These are phyloP conservation scores for Drosophila serrata DNA, from an alignment of 1,140 invertebrate genomes.

Conservation along the genomic window DNA sequence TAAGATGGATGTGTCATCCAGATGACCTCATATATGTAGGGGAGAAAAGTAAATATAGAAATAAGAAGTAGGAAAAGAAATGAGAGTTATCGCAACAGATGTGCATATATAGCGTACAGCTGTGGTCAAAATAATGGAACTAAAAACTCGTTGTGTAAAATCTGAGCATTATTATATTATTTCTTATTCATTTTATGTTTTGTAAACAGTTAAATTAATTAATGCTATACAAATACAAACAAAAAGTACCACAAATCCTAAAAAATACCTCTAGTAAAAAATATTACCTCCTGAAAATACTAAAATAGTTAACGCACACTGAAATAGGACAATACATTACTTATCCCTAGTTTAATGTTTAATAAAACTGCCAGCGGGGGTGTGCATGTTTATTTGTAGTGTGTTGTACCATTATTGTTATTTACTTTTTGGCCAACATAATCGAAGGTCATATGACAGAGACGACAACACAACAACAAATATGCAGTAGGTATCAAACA, in stretches of 20 bases:
- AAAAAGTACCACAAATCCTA: neutral
- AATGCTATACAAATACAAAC: neutral
- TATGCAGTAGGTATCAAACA: neutral
- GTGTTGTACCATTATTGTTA: neutral
- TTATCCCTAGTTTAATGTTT: neutral
- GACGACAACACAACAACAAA: neutral
- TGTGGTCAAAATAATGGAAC: neutral
- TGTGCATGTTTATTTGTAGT: neutral
- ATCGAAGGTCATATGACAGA: constrained; percentile 36
- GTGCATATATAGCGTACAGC: constrained; percentile 9
- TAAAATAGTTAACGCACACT: too few species aligned
- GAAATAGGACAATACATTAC: neutral
- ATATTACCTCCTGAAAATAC: neutral
- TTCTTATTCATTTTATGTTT: neutral
- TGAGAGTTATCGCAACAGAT: constrained; percentile 33
- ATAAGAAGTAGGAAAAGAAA: neutral
- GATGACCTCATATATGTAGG: constrained; percentile 43
- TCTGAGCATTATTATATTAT: too few species aligned
- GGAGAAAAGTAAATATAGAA: constrained; percentile 3
- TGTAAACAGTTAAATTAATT: too few species aligned
- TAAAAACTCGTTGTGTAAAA: neutral
- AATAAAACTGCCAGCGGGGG: neutral
- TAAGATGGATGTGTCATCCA: constrained; percentile 29
- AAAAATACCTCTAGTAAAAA: neutral
- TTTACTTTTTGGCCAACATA: constrained; percentile 15